Evolutionary conservation across 2,888 invertebrate species (phyloP), one percentile per base, ranked within the genome.

Genomic region (Heliconius erato): DNA sequence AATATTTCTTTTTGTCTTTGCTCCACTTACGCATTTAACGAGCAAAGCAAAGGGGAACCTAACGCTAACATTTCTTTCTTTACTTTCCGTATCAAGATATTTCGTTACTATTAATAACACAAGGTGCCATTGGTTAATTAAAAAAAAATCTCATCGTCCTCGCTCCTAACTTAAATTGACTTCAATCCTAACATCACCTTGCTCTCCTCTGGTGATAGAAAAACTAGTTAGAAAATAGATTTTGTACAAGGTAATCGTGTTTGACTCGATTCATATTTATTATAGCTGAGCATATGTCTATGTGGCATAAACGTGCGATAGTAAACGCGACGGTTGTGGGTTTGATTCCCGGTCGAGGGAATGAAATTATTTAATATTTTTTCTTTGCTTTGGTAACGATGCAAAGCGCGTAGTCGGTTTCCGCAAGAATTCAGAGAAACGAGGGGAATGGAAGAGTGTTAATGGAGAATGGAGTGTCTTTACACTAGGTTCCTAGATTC

Each of bases 221-320:
- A 94, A 95, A 95, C 94, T 93, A 90, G 94, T 94, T 90, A 92
- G 14, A 44, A 49, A 72, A 72, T 44, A 72, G 91, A 92, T 93
- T 92, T 92, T 92, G 92, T 91, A 92, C 93, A 84, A 85, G 84
- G 82, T 78, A 76, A 72, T 32, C 71, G 44, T 63, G 78, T 79
- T 83, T 59, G 35, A 59, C 74, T 44, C 59, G 83, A 83, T 84
- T 80, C 65, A 69, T 68, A 91, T 91, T 1, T 67, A 26, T 16
- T 14, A 26, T 67, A 26, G 67, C 14, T 14, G 14, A 6, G 28
- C 26, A 67, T 67, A 6, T 67, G 16, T 28, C 26, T 40, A 40
- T 40, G 14, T 65, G 12, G 14, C 0, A 19, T 14, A 16, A 16
- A 7, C 28, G 28, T 32, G n/a, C 11, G 28, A 16, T 2, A 67